Evolutionary conservation across 2,113 vertebrate genomes (phyloP).

Genomic region (Willisornis vidua): DNA sequence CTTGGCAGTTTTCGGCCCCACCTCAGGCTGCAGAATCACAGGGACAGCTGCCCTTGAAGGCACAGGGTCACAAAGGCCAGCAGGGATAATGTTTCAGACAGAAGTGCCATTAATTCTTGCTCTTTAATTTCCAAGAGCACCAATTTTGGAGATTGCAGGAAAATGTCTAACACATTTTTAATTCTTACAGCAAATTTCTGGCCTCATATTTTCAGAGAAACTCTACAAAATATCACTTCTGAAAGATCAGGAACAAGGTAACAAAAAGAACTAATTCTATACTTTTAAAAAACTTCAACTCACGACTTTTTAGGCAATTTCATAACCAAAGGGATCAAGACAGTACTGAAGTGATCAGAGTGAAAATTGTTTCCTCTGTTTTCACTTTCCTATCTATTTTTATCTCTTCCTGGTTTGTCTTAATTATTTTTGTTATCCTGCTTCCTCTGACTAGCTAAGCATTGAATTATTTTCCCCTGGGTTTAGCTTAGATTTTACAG

Average conservation of each 20-base stretch:
- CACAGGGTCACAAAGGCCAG: neutral
- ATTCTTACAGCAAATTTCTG: neutral
- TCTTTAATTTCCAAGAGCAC: neutral
- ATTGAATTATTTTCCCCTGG: neutral
- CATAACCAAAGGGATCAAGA: neutral
- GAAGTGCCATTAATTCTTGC: neutral
- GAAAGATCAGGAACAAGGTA: neutral
- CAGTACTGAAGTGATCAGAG: neutral
- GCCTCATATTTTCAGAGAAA: neutral
- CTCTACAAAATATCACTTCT: neutral
- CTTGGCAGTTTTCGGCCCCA: neutral
- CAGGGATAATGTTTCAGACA: neutral
- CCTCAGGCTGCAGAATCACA: rapidly evolving
- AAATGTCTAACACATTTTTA: neutral
- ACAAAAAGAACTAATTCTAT: neutral
- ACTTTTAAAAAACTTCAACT: neutral
- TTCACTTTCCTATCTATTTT: neutral
- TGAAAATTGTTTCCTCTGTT: neutral
- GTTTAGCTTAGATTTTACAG: neutral
- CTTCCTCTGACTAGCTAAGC: neutral
- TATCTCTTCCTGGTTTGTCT: neutral
- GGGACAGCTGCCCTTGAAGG: neutral
- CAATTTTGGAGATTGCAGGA: neutral
- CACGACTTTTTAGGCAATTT: neutral
- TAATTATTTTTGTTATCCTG: neutral